A percentile compares a stretch with the other conserved stretches of the same genome.
Conservation (phyloP, 2,888 invertebrate genomes). For the Microctonus hyperodae region DNA sequence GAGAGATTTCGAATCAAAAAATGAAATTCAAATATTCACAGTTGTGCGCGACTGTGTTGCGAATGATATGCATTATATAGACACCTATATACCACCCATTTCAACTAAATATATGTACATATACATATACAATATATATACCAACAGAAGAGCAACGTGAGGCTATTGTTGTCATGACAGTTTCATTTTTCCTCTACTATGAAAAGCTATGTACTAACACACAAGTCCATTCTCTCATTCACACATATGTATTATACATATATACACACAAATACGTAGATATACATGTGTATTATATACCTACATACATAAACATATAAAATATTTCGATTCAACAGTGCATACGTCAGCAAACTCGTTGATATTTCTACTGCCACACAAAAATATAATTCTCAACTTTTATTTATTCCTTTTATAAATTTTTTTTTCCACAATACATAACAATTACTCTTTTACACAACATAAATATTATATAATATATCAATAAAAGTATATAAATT, state of each 20-base stretch:
- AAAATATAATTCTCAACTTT: background rate
- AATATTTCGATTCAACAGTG: background rate
- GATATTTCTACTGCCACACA: background rate
- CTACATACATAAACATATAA: background rate
- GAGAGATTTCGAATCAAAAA: slow-evolving; percentile 36
- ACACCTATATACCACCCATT: background rate
- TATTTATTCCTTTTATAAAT: background rate
- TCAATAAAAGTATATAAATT: too few relatives aligned
- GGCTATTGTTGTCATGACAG: slow-evolving; percentile 26
- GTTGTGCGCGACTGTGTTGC: slow-evolving; percentile 20
- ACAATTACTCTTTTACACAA: background rate
- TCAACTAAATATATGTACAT: background rate
- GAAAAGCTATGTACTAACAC: slow-evolving; percentile 12
- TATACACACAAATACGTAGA: too few relatives aligned
- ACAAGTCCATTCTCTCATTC: slow-evolving; percentile 21
- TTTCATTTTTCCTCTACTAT: slow-evolving; percentile 21
- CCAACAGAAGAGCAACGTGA: slow-evolving; percentile 9
- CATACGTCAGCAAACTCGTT: background rate
- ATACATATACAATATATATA: background rate
- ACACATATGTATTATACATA: too few relatives aligned
- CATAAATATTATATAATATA: too few relatives aligned
- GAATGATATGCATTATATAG: slow-evolving; percentile 10
- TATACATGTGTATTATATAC: background rate
- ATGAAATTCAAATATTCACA: slow-evolving; percentile 40
- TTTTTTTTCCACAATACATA: background rate